Percentiles rank a stretch among this genome's conserved stretches.
These are phyloP conservation scores for Pollenia griseotomentosa DNA, from an alignment of 2,888 invertebrate species.

Conservation along the genomic window DNA sequence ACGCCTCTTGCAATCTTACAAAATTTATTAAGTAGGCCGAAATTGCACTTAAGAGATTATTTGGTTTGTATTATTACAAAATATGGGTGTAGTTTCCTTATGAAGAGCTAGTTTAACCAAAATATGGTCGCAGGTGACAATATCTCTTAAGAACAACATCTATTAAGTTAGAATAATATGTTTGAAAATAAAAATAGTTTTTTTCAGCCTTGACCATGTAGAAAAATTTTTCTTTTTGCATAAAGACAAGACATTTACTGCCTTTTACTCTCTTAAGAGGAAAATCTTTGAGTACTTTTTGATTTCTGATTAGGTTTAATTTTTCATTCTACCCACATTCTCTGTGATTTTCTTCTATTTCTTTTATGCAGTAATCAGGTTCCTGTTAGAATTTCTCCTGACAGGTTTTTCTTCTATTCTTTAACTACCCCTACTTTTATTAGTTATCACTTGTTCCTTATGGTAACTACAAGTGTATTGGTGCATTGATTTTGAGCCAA, in stretches of 20 bases:
- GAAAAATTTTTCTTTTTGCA: neutral
- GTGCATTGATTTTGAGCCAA: constrained; percentile 44
- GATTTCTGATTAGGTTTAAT: constrained; percentile 57
- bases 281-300: constrained; percentile 31
- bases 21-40: too few species aligned
- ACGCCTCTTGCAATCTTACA: too few species aligned
- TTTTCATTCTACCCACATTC: neutral
- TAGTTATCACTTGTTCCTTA: constrained; percentile 45
- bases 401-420: constrained; percentile 46
- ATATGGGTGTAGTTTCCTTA: too few species aligned
- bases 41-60: too few species aligned
- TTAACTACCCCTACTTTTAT: constrained; percentile 22
- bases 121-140: too few species aligned
- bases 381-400: constrained; percentile 67
- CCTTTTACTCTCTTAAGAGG: neutral
- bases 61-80: too few species aligned
- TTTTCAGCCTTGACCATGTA: constrained; percentile 1
- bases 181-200: neutral
- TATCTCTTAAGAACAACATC: too few species aligned
- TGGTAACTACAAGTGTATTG: constrained; percentile 3
- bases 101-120: too few species aligned
- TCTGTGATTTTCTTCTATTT: constrained; percentile 17
- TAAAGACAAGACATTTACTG: neutral
- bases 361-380: constrained; percentile 52
- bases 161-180: too few species aligned